Conservation (phyloP, 2,797 vertebrate species). For the Microctenopoma steveboyesi region DNA sequence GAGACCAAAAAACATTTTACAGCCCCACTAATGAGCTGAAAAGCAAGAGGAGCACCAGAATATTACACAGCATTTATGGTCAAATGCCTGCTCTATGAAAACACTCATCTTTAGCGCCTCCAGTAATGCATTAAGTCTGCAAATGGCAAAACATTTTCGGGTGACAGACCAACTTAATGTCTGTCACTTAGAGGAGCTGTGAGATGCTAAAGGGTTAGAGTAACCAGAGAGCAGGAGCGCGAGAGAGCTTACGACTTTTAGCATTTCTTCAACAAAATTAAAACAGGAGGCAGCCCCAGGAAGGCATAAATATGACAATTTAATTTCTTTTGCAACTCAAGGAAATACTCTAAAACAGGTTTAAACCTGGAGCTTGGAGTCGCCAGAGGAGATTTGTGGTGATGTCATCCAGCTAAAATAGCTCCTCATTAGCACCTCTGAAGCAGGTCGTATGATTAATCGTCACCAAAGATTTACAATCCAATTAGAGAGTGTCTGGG, state of each 20-base stretch:
- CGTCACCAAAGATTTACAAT: slow-evolving; percentile 77
- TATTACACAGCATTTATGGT: slow-evolving; percentile 35
- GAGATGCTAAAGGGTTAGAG: slow-evolving; percentile 23
- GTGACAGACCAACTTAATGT: slow-evolving; percentile 50
- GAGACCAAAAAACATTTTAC: slow-evolving; percentile 34
- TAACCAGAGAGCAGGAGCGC: background rate
- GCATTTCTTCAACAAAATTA: slow-evolving; percentile 23
- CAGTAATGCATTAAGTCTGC: slow-evolving; percentile 40
- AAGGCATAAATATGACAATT: slow-evolving; percentile 34
- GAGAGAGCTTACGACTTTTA: slow-evolving; percentile 16
- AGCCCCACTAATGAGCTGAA: slow-evolving; percentile 29
- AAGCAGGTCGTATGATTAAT: slow-evolving; percentile 77
- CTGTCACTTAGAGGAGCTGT: slow-evolving; percentile 33
- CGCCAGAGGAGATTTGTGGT: slow-evolving; percentile 70
- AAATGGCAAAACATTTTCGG: slow-evolving; percentile 55
- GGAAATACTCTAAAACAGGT: slow-evolving; percentile 53
- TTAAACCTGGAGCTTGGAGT: slow-evolving; percentile 36
- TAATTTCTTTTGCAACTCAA: slow-evolving; percentile 36
- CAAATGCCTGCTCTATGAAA: slow-evolving; percentile 51
- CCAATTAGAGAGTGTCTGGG: slow-evolving; percentile 78
- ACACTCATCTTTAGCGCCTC: slow-evolving; percentile 35
- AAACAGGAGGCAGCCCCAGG: slow-evolving; percentile 16
- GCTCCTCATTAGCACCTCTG: slow-evolving; percentile 80
- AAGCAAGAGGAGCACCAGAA: slow-evolving; percentile 25
- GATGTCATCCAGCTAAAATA: slow-evolving; percentile 79